A percentile compares a stretch with the other conserved stretches of the same genome.
Conservation (phyloP, 1,140 invertebrate species). For the Ladona fulva region DNA sequence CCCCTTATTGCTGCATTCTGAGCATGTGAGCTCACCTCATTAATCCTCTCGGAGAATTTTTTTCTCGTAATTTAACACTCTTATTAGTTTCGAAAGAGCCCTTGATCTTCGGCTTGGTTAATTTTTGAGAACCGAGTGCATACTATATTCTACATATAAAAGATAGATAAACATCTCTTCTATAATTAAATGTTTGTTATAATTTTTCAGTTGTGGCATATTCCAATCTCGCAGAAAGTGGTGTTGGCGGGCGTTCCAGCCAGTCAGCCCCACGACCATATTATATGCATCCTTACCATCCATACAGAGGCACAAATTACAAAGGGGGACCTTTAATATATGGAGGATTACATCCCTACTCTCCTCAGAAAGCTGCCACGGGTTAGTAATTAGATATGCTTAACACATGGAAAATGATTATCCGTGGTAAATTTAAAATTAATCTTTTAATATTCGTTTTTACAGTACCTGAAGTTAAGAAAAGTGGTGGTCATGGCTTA, state of each 20-base stretch:
- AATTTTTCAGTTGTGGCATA: background rate
- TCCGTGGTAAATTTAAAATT: background rate
- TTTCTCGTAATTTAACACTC: no score
- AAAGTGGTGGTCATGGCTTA: background rate
- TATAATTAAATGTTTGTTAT: background rate
- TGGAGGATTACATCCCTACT: background rate
- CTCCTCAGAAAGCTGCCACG: background rate
- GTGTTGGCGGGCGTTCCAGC: background rate
- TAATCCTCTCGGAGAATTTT: no score
- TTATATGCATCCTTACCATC: background rate
- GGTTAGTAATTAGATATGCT: background rate
- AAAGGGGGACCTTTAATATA: background rate
- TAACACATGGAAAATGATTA: background rate
- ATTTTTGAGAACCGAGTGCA: no score
- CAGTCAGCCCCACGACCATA: background rate
- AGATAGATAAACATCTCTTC: no score
- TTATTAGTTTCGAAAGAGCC: no score
- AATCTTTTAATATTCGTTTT: background rate
- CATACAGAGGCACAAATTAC: background rate
- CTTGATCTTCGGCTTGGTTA: no score
- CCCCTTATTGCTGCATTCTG: no score
- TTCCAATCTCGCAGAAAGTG: background rate
- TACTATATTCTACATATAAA: no score
- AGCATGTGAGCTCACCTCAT: no score
- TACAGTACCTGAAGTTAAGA: background rate